Conservation (phyloP, 2,888 invertebrate species). For the Ophioninae sp. region DNA sequence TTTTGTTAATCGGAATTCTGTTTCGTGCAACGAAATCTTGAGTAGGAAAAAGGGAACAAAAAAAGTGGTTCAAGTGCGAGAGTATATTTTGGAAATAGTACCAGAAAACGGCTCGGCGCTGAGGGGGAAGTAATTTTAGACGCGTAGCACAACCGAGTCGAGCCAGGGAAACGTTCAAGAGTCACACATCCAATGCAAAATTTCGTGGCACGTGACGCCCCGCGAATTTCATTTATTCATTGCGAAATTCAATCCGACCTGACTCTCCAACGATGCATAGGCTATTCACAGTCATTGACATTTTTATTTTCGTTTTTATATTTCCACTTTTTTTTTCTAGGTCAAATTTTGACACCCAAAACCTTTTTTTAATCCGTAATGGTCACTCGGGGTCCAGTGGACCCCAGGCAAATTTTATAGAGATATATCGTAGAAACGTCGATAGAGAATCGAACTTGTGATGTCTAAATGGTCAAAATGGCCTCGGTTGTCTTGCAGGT, state of each 20-base stretch:
- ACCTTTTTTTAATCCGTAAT: too few species aligned
- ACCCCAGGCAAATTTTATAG: too few species aligned
- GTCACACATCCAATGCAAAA: conserved; percentile 33
- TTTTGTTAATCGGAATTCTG: conserved; percentile 5
- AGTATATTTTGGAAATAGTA: conserved; percentile 56
- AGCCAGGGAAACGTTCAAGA: conserved; percentile 45
- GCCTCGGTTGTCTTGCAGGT: too few species aligned
- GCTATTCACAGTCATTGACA: neutral
- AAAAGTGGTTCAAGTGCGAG: conserved; percentile 61
- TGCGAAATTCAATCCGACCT: conserved; percentile 46
- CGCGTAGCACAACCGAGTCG: conserved; percentile 33
- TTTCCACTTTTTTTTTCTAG: neutral
- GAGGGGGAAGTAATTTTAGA: conserved; percentile 58
- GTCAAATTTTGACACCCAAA: too few species aligned
- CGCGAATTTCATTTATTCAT: conserved; percentile 52
- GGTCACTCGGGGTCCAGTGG: too few species aligned
- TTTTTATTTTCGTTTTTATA: too few species aligned
- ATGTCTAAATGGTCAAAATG: too few species aligned
- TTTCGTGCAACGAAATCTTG: conserved; percentile 32
- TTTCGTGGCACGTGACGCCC: conserved; percentile 4
- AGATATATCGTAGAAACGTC: too few species aligned
- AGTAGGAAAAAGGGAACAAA: conserved; percentile 9
- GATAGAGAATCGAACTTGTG: too few species aligned
- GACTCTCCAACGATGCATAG: neutral
- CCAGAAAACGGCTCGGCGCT: conserved; percentile 45